Base-by-base conservation (phyloP, 2,113 vertebrate species). In the Poeciliopsis turrubarensis region DNA sequence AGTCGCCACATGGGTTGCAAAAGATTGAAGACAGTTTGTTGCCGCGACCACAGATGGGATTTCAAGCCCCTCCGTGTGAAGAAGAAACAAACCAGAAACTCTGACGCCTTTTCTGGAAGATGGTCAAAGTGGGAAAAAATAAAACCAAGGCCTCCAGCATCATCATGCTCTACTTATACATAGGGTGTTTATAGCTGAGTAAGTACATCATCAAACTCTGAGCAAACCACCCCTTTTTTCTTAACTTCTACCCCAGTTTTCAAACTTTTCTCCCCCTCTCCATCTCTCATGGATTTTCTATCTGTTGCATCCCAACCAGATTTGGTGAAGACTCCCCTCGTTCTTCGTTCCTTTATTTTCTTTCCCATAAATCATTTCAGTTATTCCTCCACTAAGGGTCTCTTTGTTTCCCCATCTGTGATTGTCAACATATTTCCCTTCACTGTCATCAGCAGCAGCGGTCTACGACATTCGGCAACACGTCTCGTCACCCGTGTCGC, bases 251-350 rank as follows among this genome's bases (percentile, higher is more conserved):
- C 6, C 47, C 6, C 19, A 9, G 47, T 54, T 19, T 0, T 69
- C 72, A 31, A 14, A 75, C 76, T 34, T 66, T n/a, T 39, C 39
- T 39, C 14, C 14, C 31, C 7, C 7, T 64, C 22, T 32, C 31
- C 15, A 25, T 34, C 63, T 32, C 30, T 30, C 2, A 37, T 32
- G 27, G n/a, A 37, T 14, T 57, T 27, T 14, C 14, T 57, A 13
- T 85, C 47, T 69, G 22, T 61, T 75, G 54, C 26, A 0, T 11
- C 19, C 31, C 72, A 68, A 34, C 34, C 65, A 72, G 41, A 26
- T 68, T 63, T 27, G 5, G 19, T 70, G 47, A 70, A 1, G 10
- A 2, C 79, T 17, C 37, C 30, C 78, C 44, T 11, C 10, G 15
- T n/a, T 75, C 44, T 37, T 34, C 25, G 3, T 13, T 6, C 25